Conservation (phyloP, 2,797 vertebrate species). For the Periophthalmus magnuspinnatus region DNA sequence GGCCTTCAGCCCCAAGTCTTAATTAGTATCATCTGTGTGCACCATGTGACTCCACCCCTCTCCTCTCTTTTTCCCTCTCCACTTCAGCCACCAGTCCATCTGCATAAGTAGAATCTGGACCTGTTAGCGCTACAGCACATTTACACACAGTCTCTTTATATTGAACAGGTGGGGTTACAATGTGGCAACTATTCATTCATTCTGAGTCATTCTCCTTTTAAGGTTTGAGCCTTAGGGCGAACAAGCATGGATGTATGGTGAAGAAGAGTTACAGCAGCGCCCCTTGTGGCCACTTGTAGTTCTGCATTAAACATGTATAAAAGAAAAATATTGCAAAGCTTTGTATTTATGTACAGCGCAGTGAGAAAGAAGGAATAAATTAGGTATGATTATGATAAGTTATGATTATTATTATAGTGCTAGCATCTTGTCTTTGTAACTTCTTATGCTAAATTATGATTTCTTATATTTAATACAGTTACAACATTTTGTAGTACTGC, state of each 20-base stretch:
- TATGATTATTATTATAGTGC: neutral
- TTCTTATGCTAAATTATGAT: neutral
- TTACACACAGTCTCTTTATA: slow-evolving; percentile 2
- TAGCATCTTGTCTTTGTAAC: neutral
- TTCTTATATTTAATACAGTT: neutral
- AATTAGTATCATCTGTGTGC: slow-evolving; percentile 71
- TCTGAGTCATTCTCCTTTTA: slow-evolving; percentile 8
- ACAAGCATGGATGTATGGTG: neutral
- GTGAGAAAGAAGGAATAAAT: neutral
- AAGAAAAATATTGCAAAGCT: neutral
- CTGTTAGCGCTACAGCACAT: slow-evolving; percentile 24
- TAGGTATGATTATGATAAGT: too few species aligned
- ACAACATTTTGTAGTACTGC: neutral
- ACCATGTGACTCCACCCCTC: slow-evolving; percentile 39
- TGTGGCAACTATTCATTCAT: slow-evolving; percentile 9
- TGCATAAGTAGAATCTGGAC: slow-evolving; percentile 31
- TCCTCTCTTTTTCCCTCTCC: slow-evolving; percentile 7
- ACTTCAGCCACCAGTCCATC: slow-evolving; percentile 20
- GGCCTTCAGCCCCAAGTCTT: slow-evolving; percentile 55
- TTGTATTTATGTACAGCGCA: neutral
- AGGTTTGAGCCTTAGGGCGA: neutral
- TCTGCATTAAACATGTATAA: neutral
- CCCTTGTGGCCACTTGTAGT: slow-evolving; percentile 1
- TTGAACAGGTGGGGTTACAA: slow-evolving; percentile 8
- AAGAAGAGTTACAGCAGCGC: neutral